These are phyloP conservation scores for Clamator glandarius DNA, from an alignment of 2,797 vertebrate genomes.

Conservation along the genomic window DNA sequence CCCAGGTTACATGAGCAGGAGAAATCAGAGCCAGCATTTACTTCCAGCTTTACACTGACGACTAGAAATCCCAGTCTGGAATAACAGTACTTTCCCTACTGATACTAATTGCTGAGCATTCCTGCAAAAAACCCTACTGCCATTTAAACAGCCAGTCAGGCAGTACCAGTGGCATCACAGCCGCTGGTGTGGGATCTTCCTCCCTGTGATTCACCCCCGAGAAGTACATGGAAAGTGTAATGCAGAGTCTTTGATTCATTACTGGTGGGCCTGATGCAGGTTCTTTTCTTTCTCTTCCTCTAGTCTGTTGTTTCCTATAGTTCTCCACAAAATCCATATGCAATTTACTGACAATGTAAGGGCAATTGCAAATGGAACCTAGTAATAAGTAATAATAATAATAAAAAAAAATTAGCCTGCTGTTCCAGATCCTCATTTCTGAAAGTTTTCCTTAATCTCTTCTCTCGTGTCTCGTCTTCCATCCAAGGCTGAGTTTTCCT, in stretches of 20 bases:
- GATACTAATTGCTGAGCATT: background rate
- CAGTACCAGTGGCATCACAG: background rate
- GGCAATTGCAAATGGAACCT: background rate
- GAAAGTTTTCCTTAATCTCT: background rate
- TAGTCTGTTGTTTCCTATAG: background rate
- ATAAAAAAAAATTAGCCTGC: background rate
- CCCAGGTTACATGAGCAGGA: background rate
- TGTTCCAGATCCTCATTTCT: background rate
- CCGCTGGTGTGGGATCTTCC: background rate
- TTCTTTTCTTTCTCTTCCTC: background rate
- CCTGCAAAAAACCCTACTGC: background rate
- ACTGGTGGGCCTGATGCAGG: background rate
- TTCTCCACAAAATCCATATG: background rate
- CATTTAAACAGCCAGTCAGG: background rate
- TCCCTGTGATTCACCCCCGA: background rate
- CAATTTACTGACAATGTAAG: background rate
- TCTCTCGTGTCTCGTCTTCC: background rate
- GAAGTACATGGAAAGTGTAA: background rate
- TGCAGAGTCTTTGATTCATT: background rate
- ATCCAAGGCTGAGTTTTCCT: background rate
- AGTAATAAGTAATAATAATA: background rate
- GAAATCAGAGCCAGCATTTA: background rate
- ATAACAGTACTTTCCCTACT: background rate
- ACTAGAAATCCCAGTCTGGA: background rate
- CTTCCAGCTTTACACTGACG: background rate